These are phyloP conservation scores for Spinus pinus DNA, from an alignment of 2,797 vertebrate genomes.

Conservation along the genomic window DNA sequence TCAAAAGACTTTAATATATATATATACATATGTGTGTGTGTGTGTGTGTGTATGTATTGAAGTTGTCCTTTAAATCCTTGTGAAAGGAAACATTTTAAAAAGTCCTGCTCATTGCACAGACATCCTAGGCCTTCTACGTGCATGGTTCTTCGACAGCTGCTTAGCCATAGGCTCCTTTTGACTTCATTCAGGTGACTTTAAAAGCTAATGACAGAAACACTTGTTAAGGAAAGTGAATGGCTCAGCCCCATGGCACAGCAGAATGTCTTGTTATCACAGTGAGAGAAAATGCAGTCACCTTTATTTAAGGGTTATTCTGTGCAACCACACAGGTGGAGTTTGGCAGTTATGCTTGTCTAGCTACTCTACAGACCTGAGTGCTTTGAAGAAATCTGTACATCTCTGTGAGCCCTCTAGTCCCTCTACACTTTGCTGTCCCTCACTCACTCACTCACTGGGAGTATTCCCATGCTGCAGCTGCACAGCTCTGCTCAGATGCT, in stretches of 20 bases:
- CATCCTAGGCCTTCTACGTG: neutral
- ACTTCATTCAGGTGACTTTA: conserved; percentile 7
- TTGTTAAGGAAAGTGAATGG: neutral
- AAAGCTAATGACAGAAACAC: conserved; percentile 29
- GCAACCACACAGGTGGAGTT: neutral
- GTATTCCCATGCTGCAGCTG: neutral
- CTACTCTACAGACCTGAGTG: neutral
- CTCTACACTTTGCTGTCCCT: neutral
- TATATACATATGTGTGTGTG: too few species aligned
- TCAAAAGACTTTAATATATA: neutral
- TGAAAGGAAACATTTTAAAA: neutral
- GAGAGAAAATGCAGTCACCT: neutral
- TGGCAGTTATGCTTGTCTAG: neutral
- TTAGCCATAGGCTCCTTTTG: neutral
- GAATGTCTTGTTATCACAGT: neutral
- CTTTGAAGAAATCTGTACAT: neutral
- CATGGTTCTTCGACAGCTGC: neutral
- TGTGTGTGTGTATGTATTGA: neutral
- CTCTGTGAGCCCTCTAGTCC: neutral
- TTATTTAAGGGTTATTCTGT: neutral
- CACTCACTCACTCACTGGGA: neutral
- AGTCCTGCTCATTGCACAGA: neutral
- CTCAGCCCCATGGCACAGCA: neutral
- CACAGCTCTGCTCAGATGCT: neutral
- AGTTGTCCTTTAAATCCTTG: neutral